Percentiles rank a stretch among this genome's conserved stretches.
These are phyloP conservation scores for Heterodera schachtii DNA, from an alignment of 1,140 invertebrate species.

Conservation along the genomic window DNA sequence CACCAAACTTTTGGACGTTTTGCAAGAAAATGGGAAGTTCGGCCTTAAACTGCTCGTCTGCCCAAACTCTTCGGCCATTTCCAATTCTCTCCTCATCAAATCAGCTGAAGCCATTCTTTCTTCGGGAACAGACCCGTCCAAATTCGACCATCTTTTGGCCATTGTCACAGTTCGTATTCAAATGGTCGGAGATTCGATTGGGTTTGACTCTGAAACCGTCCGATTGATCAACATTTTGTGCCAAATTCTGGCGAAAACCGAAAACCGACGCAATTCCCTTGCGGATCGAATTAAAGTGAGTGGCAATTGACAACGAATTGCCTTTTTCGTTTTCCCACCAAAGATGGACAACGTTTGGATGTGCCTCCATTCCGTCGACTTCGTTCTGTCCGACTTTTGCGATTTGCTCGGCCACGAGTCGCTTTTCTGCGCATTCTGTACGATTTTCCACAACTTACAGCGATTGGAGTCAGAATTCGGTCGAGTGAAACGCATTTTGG, in stretches of 20 bases:
- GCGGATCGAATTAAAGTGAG: not conserved
- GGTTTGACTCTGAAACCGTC: not conserved
- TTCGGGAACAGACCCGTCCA: not conserved
- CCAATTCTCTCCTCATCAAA: not conserved
- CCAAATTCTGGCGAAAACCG: not conserved
- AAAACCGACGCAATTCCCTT: not conserved
- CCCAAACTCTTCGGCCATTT: not conserved
- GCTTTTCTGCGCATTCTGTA: constrained; percentile 11
- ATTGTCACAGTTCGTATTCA: not conserved
- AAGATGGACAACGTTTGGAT: constrained; percentile 1
- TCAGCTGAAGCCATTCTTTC: not conserved
- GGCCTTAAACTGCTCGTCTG: not conserved
- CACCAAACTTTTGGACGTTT: not conserved
- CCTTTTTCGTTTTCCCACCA: not conserved
- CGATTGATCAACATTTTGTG: not conserved
- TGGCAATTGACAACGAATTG: no score
- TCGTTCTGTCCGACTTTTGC: constrained; percentile 8
- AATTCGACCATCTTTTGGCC: not conserved
- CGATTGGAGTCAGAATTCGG: constrained; percentile 10
- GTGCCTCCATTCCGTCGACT: not conserved
- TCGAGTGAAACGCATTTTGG: not conserved
- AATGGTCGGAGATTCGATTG: not conserved
- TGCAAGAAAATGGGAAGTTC: not conserved
- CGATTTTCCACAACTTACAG: not conserved
- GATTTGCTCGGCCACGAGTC: not conserved